phyloP scores from a whole-genome alignment of 1,140 invertebrate species.

The Drosophila teissieri region DNA sequence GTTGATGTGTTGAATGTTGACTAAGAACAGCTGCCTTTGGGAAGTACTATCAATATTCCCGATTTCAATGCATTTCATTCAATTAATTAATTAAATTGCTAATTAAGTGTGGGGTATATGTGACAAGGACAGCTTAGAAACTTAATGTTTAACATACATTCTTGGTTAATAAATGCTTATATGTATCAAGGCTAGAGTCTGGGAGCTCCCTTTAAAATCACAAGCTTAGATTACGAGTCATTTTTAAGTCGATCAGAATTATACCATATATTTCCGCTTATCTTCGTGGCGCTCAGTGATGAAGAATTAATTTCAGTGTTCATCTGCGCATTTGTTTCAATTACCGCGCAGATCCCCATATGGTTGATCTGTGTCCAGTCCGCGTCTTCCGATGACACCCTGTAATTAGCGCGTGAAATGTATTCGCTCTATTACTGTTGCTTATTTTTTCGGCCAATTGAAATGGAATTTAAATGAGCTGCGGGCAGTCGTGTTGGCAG shows the following conservation, averaged over 20 bases:
- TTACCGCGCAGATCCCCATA: constrained; percentile 49
- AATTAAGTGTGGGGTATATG: too few relatives aligned
- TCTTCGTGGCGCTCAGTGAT: constrained; percentile 32
- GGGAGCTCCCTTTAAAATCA: too few relatives aligned
- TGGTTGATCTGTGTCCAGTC: constrained; percentile 77
- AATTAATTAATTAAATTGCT: too few relatives aligned
- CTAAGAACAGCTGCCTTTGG: too few relatives aligned
- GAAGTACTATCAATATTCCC: too few relatives aligned
- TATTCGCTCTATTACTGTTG: constrained; percentile 44
- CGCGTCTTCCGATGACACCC: constrained; percentile 59
- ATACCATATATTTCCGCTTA: background rate
- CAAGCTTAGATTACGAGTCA: background rate
- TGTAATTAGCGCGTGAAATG: constrained; percentile 78
- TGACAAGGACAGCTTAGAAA: too few relatives aligned
- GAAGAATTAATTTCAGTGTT: constrained; percentile 66
- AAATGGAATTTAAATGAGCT: constrained; percentile 82
- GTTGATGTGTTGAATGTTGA: too few relatives aligned
- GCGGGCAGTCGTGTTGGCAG: constrained; percentile 51
- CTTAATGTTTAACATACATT: too few relatives aligned
- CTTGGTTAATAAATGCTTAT: too few relatives aligned
- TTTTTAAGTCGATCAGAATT: constrained; percentile 6
- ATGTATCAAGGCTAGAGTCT: background rate
- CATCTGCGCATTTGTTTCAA: constrained; percentile 77
- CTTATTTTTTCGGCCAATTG: constrained; percentile 71
- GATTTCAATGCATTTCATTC: too few relatives aligned